phyloP scores from a whole-genome alignment of 1,140 invertebrate species.

The Drosophila asahinai region DNA sequence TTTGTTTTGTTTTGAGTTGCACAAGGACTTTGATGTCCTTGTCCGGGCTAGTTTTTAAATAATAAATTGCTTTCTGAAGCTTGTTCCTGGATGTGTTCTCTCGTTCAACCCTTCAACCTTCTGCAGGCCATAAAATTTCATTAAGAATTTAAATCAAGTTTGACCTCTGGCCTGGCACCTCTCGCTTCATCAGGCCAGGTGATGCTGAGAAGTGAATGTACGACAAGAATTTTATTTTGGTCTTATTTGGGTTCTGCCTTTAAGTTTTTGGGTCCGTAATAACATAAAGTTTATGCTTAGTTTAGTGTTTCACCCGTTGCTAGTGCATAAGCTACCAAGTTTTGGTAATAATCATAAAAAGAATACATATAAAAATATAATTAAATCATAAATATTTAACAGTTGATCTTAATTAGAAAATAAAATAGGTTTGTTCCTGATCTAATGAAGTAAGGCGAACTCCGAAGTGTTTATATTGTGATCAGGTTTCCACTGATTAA shows the following conservation, averaged over 20 bases:
- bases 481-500: not conserved
- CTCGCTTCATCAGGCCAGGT: conserved; percentile 17
- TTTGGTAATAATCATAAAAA: not conserved
- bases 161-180: conserved; percentile 27
- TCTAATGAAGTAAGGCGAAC: not conserved
- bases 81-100: conserved; percentile 27
- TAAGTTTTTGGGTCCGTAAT: not conserved
- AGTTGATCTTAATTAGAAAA: not conserved
- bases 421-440: not conserved
- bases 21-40: conserved; percentile 46
- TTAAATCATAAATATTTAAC: not conserved
- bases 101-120: not conserved
- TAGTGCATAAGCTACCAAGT: too few species aligned
- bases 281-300: not conserved
- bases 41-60: conserved; percentile 64
- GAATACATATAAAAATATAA: not conserved
- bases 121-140: conserved; percentile 50
- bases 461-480: not conserved
- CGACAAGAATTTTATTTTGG: conserved; percentile 16
- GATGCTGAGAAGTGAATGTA: conserved; percentile 16
- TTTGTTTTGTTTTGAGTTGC: not conserved
- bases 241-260: conserved; percentile 9
- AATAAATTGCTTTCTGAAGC: conserved; percentile 69
- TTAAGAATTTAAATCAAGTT: conserved; percentile 72
- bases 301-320: not conserved